Percentiles rank a stretch among this genome's conserved stretches.
phyloP scores from a whole-genome alignment of 2,888 invertebrate species.

The Drosophila meridionalis region DNA sequence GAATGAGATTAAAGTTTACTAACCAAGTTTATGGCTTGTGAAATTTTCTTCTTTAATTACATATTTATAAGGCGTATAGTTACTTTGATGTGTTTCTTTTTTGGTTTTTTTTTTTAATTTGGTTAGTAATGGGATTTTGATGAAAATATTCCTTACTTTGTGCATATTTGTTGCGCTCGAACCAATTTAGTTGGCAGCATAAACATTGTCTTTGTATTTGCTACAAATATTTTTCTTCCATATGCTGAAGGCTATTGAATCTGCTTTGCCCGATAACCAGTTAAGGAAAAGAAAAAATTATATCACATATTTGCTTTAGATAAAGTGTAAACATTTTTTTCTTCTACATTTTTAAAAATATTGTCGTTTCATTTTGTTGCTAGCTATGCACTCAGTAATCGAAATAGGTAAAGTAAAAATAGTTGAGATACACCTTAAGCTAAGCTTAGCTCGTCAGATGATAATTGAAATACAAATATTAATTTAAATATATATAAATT shows the following conservation, averaged over 20 bases:
- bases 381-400: background rate
- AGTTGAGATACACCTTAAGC: background rate
- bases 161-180: background rate
- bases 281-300: background rate
- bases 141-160: background rate
- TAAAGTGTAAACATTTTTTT: background rate
- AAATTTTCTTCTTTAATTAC: conserved; percentile 54
- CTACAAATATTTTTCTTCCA: background rate
- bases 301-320: background rate
- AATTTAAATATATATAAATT: too few relatives aligned
- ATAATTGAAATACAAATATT: too few relatives aligned
- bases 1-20: conserved; percentile 52
- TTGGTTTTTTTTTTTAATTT: background rate
- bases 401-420: background rate
- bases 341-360: background rate
- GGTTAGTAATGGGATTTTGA: background rate
- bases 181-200: background rate
- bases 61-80: conserved; percentile 30
- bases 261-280: background rate
- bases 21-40: conserved; percentile 69
- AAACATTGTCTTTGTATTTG: background rate
- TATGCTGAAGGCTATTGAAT: background rate
- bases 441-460: too few relatives aligned
- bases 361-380: background rate
- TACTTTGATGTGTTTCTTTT: conserved; percentile 18